Percentiles rank a stretch among this genome's conserved stretches.
Conservation (phyloP, 2,797 vertebrate species). For the Eulemur albifrons region DNA sequence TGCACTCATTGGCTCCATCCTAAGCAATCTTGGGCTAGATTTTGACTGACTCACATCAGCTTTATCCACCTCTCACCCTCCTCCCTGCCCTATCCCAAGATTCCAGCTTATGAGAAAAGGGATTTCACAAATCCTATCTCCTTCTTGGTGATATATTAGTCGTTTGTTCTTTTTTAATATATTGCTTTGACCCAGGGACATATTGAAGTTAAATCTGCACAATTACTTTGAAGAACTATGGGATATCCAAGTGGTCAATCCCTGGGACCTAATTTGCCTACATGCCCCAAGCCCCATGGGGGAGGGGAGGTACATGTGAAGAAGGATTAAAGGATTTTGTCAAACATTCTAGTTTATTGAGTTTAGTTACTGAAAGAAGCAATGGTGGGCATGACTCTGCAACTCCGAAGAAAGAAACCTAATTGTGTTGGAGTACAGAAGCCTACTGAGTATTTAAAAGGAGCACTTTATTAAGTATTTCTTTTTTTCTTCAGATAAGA, state of each 20-base stretch:
- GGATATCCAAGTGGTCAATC: background rate
- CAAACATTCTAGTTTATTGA: background rate
- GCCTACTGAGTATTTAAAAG: background rate
- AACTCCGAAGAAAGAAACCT: background rate
- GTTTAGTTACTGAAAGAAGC: background rate
- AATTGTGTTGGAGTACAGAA: background rate
- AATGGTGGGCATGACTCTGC: too few species aligned
- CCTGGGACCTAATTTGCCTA: background rate
- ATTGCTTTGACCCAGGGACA: background rate
- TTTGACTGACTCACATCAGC: background rate
- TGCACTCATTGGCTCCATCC: too few species aligned
- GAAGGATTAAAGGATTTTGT: background rate
- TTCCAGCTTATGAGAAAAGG: conserved; percentile 17
- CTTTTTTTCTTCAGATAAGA: background rate
- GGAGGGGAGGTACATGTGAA: background rate
- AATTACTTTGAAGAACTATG: conserved; percentile 20
- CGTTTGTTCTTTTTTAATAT: background rate
- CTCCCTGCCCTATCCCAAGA: background rate
- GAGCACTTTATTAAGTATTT: background rate
- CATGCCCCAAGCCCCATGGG: background rate
- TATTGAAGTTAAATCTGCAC: conserved; percentile 23
- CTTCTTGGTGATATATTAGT: background rate
- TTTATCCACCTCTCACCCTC: background rate
- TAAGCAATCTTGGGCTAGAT: background rate
- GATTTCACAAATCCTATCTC: background rate